A percentile compares a stretch with the other conserved stretches of the same genome.
Conservation (phyloP, 2,888 invertebrate genomes). For the Drosophila formosana region DNA sequence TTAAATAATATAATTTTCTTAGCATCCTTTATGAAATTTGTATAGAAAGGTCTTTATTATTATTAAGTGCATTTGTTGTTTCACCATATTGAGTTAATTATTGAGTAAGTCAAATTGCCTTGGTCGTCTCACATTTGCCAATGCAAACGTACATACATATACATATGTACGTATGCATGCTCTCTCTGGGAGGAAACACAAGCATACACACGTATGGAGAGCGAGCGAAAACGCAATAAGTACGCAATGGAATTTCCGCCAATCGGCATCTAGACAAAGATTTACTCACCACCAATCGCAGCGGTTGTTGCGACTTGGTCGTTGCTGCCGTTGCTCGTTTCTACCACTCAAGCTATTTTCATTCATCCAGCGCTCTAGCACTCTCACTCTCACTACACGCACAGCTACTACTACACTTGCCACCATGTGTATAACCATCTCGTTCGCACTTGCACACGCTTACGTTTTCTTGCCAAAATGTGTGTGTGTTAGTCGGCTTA, state of each 20-base stretch:
- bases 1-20: not conserved
- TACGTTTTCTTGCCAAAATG: constrained; percentile 29
- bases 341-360: constrained; percentile 51
- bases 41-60: not conserved
- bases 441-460: constrained; percentile 39
- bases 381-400: constrained; percentile 7
- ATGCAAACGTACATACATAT: not conserved
- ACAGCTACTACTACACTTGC: not conserved
- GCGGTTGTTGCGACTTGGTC: constrained; percentile 19
- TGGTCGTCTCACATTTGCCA: not conserved
- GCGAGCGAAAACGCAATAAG: constrained; percentile 24
- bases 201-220: constrained; percentile 9
- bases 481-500: constrained; percentile 8
- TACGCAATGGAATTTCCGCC: constrained; percentile 54
- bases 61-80: not conserved
- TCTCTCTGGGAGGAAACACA: constrained; percentile 11
- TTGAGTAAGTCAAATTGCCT: not conserved
- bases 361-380: constrained; percentile 6
- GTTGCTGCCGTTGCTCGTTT: constrained; percentile 43
- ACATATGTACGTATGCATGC: not conserved
- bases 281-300: constrained; percentile 67
- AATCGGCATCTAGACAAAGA: constrained; percentile 62
- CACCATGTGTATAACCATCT: constrained; percentile 36
- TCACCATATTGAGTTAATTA: not conserved
- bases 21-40: not conserved